Evolutionary conservation across 2,888 invertebrate species (phyloP).

Genomic region (Spicauda simplicius): DNA sequence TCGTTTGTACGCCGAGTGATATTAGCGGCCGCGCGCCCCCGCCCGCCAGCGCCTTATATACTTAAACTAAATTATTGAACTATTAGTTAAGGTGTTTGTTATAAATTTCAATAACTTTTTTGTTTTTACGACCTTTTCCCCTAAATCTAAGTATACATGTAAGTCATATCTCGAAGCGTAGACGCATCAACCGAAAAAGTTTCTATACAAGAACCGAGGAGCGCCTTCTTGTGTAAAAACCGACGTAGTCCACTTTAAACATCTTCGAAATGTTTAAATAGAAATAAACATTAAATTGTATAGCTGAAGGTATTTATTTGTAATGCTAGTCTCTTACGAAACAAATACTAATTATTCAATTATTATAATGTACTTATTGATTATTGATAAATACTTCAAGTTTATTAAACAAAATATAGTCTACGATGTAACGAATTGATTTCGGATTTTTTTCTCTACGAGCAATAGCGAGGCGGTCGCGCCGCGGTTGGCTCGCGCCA

Average conservation of each 20-base stretch:
- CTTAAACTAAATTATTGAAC: conserved; percentile 80
- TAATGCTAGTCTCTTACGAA: conserved; percentile 85
- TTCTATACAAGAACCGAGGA: conserved; percentile 67
- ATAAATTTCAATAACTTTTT: conserved; percentile 83
- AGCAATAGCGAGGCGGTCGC: conserved; percentile 64
- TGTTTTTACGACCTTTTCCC: conserved; percentile 83
- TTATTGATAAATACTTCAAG: conserved; percentile 84
- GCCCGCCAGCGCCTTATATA: conserved; percentile 51
- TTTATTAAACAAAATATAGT: conserved; percentile 83
- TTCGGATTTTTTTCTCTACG: conserved; percentile 79
- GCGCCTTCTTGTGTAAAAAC: conserved; percentile 72
- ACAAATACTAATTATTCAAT: conserved; percentile 85
- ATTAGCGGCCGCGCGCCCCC: conserved; percentile 50
- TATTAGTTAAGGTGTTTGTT: conserved; percentile 85
- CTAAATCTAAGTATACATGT: conserved; percentile 82
- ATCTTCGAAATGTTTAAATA: conserved; percentile 82
- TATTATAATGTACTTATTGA: conserved; percentile 85
- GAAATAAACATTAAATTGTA: conserved; percentile 83
- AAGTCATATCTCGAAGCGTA: conserved; percentile 84
- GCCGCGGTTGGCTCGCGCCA: conserved; percentile 30
- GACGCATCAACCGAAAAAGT: conserved; percentile 74
- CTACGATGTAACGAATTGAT: conserved; percentile 83
- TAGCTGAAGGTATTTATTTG: conserved; percentile 85
- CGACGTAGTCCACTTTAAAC: conserved; percentile 80
- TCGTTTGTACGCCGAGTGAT: conserved; percentile 52